Percentiles rank a stretch among this genome's conserved stretches.
phyloP scores from a whole-genome alignment of 2,888 invertebrate species.

The Teleiodes luculella region DNA sequence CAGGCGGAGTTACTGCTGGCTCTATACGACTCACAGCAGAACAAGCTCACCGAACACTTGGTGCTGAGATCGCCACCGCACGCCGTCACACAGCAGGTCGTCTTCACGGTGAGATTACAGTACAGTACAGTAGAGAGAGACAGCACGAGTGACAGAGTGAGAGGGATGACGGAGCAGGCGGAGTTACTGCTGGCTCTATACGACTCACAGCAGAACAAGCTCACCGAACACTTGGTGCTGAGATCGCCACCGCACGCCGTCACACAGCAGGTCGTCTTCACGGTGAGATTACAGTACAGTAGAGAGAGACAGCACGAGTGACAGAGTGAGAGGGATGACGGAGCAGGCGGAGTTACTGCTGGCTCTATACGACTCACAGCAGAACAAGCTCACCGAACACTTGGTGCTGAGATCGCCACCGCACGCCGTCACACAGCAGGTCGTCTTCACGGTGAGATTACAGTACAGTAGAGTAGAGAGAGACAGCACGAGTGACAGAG shows the following conservation, averaged over 20 bases:
- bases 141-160: too few relatives aligned
- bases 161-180: too few relatives aligned
- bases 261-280: conserved; percentile 90
- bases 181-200: not conserved
- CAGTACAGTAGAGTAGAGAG: too few relatives aligned
- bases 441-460: conserved; percentile 88
- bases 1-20: too few relatives aligned
- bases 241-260: conserved; percentile 85
- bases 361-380: too few relatives aligned
- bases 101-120: too few relatives aligned
- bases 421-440: conserved; percentile 71
- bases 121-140: too few relatives aligned
- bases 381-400: conserved; percentile 92
- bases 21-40: too few relatives aligned
- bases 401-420: conserved; percentile 91
- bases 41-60: conserved; percentile 93
- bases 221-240: conserved; percentile 93
- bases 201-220: conserved; percentile 80
- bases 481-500: too few relatives aligned
- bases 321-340: too few relatives aligned
- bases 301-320: not conserved
- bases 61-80: conserved; percentile 89
- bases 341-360: too few relatives aligned
- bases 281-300: conserved; percentile 71
- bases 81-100: conserved; percentile 33